These are phyloP conservation scores for Salvator merianae DNA, from an alignment of 2,113 vertebrate genomes.

Conservation along the genomic window DNA sequence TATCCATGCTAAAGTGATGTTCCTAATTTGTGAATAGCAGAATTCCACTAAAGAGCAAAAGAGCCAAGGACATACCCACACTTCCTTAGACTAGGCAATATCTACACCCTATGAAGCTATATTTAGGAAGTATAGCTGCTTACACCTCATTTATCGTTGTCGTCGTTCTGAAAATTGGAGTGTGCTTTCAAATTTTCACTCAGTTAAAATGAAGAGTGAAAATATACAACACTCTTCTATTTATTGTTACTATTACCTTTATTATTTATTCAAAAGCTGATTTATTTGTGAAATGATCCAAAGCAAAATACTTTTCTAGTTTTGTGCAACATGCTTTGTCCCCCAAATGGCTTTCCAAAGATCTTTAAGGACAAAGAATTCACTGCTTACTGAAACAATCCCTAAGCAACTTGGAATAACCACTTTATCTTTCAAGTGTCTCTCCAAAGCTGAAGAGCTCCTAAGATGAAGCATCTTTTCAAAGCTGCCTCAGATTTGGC, in stretches of 20 bases:
- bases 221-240: background rate
- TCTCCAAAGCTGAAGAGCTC: too few relatives aligned
- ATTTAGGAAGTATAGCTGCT: conserved; percentile 6
- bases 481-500: too few relatives aligned
- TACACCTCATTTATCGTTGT: conserved; percentile 10
- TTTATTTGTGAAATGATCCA: background rate
- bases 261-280: background rate
- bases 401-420: too few relatives aligned
- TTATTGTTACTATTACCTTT: background rate
- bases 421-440: too few relatives aligned
- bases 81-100: background rate
- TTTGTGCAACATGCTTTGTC: background rate
- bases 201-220: background rate
- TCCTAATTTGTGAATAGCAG: background rate
- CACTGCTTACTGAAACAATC: too few relatives aligned
- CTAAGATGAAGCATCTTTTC: too few relatives aligned
- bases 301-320: background rate
- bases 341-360: background rate
- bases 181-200: conserved; percentile 15
- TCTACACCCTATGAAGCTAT: background rate
- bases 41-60: background rate
- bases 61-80: background rate
- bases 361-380: too few relatives aligned
- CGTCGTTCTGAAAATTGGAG: background rate
- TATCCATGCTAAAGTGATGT: background rate